A percentile compares a stretch with the other conserved stretches of the same genome.
Conservation (phyloP, 2,113 vertebrate species). For the Otocyon megalotis region DNA sequence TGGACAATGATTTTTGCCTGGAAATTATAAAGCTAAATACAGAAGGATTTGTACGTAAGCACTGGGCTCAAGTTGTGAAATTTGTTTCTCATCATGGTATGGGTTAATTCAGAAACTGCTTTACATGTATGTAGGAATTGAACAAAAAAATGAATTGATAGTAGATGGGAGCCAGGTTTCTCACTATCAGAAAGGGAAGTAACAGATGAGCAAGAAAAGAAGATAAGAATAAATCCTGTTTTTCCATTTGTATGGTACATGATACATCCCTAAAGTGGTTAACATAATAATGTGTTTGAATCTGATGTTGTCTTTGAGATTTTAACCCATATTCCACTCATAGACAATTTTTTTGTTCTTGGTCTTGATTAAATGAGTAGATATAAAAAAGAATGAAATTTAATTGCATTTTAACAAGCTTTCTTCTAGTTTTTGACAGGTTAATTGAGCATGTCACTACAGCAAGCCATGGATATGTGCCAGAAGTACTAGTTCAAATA, state of each 20-base stretch:
- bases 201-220: background rate
- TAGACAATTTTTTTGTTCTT: background rate
- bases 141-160: background rate
- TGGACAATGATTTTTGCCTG: background rate
- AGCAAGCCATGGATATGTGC: background rate
- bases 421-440: background rate
- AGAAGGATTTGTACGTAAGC: background rate
- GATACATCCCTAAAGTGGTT: background rate
- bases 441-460: background rate
- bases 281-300: background rate
- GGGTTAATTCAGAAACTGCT: background rate
- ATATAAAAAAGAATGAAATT: background rate
- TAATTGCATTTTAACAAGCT: background rate
- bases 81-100: background rate
- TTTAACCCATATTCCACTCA: background rate
- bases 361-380: background rate
- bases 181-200: background rate
- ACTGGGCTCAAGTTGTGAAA: background rate
- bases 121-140: background rate
- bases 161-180: background rate
- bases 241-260: background rate
- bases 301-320: background rate
- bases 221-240: background rate
- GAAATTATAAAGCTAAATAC: background rate
- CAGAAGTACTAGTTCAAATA: background rate